phyloP scores from a whole-genome alignment of 2,113 vertebrate species.

The Heterotis niloticus region DNA sequence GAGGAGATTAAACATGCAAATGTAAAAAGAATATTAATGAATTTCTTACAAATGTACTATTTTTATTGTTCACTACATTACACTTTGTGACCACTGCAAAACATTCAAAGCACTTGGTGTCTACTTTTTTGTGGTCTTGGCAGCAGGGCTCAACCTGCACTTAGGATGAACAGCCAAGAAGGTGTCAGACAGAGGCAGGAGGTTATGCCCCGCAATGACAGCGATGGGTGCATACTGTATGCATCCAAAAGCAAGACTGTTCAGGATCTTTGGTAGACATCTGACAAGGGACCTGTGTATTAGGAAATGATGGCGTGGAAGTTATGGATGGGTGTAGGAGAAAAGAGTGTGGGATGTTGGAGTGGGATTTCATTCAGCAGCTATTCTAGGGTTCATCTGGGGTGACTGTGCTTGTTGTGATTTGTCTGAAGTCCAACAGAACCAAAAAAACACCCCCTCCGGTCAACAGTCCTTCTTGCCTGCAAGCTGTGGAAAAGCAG shows the following conservation, averaged over 20 bases:
- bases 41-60: no score
- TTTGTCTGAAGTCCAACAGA: constrained; percentile 12
- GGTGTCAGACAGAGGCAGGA: no score
- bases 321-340: neutral
- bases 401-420: constrained; percentile 20
- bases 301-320: neutral
- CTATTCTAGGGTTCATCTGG: constrained; percentile 12
- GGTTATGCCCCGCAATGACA: no score
- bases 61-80: no score
- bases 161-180: no score
- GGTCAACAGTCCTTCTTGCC: neutral
- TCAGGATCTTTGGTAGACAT: neutral
- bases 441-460: neutral
- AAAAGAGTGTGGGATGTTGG: neutral
- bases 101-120: no score
- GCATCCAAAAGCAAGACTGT: neutral
- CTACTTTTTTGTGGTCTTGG: no score
- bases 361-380: neutral
- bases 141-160: no score
- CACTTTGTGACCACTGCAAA: no score
- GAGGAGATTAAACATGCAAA: no score
- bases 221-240: no score
- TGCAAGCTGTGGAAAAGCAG: neutral
- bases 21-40: no score
- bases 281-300: neutral